Evolutionary conservation across 2,888 invertebrate genomes (phyloP), one percentile per base, ranked within the genome.

Genomic region (Mesorhabditis spiculigera): DNA sequence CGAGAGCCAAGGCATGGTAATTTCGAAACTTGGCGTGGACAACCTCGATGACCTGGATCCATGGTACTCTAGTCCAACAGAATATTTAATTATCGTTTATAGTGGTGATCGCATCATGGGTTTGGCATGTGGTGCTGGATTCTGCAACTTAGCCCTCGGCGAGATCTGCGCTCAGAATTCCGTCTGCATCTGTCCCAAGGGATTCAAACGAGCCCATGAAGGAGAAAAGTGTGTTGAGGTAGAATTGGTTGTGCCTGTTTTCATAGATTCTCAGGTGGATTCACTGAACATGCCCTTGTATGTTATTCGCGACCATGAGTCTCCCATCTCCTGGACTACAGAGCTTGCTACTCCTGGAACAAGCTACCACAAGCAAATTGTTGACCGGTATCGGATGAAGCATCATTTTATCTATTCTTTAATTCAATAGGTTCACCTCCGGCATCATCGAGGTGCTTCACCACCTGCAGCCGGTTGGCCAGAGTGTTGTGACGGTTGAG

Each of bases 151-250:
- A 6, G 83, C 79, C 43, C 76, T 86, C 13, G 85, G 85, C 45
- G 85, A 84, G 69, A 76, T 81, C 63, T 85, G 86, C 73, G 77
- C 85, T 41, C 82, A 78, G 43, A 80, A 78, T 66, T 71, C 69
- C 71, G 74, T 83, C 45, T 83, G 83, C 67, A 81, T 76, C 64
- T 83, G 83, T 71, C 82, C 81, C 16, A 76, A 75, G 67, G 81
- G 80, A 42, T 76, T 78, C 71, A 83, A 83, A 70, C 67, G 85
- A 65, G 71, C 75, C 28, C 72, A 75, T 16, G 66, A 73, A 1
- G 73, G 74, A 8, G 76, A 77, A 4, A 73, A 75, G 5, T 85
- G 85, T 68, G 62, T 76, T 62, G 72, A 71, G 43, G 83, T 79
- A 42, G 6, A 13, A 43, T 10, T 16, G 66, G 16, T 43, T 43